A percentile compares a stretch with the other conserved stretches of the same genome.
Evolutionary conservation across 2,113 vertebrate genomes (phyloP).

Genomic region (Alligator mississippiensis): DNA sequence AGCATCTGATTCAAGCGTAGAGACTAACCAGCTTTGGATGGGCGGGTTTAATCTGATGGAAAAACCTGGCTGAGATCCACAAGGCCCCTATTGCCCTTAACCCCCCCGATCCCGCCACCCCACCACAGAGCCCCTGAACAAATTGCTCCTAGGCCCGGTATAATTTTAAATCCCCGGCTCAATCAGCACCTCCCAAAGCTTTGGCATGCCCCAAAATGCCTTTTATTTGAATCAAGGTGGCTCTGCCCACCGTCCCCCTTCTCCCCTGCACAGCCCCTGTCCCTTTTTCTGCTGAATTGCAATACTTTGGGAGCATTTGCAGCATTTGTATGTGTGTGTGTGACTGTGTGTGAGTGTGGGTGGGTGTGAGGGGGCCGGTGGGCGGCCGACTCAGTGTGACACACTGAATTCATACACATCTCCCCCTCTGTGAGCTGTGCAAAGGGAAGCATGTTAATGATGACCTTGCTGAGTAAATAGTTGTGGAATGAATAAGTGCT

Average conservation of each 20-base stretch:
- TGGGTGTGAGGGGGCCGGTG: neutral
- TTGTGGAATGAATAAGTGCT: constrained; percentile 62
- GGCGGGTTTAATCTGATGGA: constrained; percentile 69
- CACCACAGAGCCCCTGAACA: neutral
- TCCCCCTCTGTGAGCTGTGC: constrained; percentile 2
- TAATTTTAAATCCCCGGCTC: neutral
- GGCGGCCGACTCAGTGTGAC: constrained; percentile 27
- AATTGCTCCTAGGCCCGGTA: neutral
- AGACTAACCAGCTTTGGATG: constrained; percentile 47
- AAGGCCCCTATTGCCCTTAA: neutral
- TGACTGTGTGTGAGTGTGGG: accelerated
- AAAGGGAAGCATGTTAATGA: constrained; percentile 40
- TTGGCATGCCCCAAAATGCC: neutral
- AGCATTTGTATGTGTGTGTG: neutral
- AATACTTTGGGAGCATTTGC: neutral
- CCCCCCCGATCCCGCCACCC: neutral
- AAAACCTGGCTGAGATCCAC: constrained; percentile 25
- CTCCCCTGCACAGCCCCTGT: neutral
- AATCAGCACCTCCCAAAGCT: neutral
- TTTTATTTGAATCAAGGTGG: neutral
- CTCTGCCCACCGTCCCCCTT: neutral
- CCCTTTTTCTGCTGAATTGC: neutral
- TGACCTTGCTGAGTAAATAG: constrained; percentile 70
- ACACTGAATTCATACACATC: neutral
- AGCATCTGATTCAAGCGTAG: constrained; percentile 72